Base-by-base conservation (phyloP, 2,797 vertebrate genomes). In the Harpagifer antarcticus region DNA sequence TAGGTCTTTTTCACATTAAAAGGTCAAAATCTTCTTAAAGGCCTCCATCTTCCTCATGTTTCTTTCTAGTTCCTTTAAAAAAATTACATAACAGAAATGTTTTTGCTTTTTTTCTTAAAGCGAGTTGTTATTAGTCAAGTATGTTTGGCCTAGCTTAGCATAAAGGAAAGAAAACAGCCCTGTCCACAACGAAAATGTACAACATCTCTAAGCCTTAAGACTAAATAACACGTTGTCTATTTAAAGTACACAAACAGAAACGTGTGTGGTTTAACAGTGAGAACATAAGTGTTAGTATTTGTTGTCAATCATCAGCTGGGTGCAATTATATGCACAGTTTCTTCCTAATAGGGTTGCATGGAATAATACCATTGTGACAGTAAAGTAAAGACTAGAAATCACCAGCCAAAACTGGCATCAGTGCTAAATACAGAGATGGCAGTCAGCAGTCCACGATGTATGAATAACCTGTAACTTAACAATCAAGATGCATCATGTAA, bases 111-210 rank as follows among this genome's bases (percentile, higher is more conserved):
- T 49, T 33, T 73, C 5, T 20, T 42, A 8, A 47, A 1, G 42
- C n/a, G 3, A 72, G 77, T 64, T 66, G 66, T 59, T 78, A 19
- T 48, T 8, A 43, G 37, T 64, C 74, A 13, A 9, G 40, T 76
- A 56, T 78, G 40, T 64, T 47, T n/a, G 37, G 9, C 9, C 1
- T n/a, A 31, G 33, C 37, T 27, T 12, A 14, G 27, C 20, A 43
- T 43, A 55, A 70, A 40, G 0, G 11, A 52, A 16, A 53, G 27
- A 27, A 27, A 66, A n/a, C n/a, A 37, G 23, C 20, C 42, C 16
- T 11, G 13, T 31, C 14, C 16, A 44, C 13, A 44, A 4, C 31
- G n/a, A 19, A 48, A 27, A 49, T 19, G 7, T 27, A 42, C 12
- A 9, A 33, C 13, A 44, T 20, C 37, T 58, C 2, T 42, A 27